phyloP scores from a whole-genome alignment of 2,797 vertebrate genomes.

The Cygnus olor region DNA sequence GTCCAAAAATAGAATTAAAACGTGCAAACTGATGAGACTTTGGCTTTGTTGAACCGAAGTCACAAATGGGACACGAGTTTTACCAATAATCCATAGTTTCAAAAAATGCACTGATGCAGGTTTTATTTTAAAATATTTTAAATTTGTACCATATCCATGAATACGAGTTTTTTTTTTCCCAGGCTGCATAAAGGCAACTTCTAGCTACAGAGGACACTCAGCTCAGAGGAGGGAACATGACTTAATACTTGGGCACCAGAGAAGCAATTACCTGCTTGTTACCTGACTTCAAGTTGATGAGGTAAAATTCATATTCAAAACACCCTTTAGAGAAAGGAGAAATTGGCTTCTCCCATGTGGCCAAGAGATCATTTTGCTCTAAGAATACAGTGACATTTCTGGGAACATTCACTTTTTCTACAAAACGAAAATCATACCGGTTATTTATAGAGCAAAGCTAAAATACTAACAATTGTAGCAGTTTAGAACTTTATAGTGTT shows the following conservation, averaged over 20 bases:
- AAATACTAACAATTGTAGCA: background rate
- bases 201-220: background rate
- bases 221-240: background rate
- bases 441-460: background rate
- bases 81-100: background rate
- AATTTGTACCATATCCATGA: background rate
- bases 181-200: background rate
- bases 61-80: background rate
- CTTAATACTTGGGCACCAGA: background rate
- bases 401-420: slow-evolving; percentile 75
- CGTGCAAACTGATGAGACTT: background rate
- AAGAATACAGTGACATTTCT: slow-evolving; percentile 58
- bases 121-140: background rate
- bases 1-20: background rate
- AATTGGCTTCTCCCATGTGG: slow-evolving; percentile 73
- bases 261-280: slow-evolving; percentile 69
- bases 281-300: slow-evolving; percentile 52
- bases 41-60: background rate
- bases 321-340: slow-evolving; percentile 61
- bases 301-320: slow-evolving; percentile 74
- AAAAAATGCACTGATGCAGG: background rate
- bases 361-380: slow-evolving; percentile 43
- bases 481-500: background rate
- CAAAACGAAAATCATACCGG: background rate
- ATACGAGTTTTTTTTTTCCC: background rate